These are phyloP conservation scores for Madoqua kirkii DNA, from an alignment of 2,113 vertebrate species.

Conservation along the genomic window DNA sequence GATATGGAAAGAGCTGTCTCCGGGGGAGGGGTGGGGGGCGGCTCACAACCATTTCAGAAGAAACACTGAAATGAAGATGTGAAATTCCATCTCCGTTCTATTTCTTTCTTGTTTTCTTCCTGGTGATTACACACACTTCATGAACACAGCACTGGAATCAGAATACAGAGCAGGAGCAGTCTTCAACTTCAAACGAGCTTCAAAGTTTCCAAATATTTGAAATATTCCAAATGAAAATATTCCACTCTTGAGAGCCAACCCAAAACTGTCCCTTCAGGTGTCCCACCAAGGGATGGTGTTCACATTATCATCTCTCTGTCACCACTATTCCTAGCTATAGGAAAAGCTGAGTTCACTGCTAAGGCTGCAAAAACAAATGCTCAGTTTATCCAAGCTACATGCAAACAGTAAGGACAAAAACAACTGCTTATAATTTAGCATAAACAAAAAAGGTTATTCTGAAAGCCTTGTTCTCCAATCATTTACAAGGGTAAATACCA, in stretches of 20 bases:
- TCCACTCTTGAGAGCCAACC: not conserved
- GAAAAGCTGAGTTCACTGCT: not conserved
- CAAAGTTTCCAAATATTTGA: not conserved
- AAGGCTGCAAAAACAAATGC: not conserved
- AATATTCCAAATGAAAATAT: not conserved
- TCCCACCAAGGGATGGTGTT: not conserved
- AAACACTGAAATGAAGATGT: not conserved
- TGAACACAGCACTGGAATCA: not conserved
- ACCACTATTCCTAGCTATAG: not conserved
- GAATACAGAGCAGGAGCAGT: not conserved
- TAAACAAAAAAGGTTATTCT: not conserved
- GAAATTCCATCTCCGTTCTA: not conserved
- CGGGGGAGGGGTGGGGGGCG: not conserved
- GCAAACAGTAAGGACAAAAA: not conserved
- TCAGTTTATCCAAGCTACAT: not conserved
- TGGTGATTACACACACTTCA: accelerated
- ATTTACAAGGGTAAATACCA: not conserved
- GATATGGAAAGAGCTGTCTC: not conserved
- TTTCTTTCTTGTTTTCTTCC: not conserved
- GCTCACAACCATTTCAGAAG: not conserved
- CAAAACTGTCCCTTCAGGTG: not conserved
- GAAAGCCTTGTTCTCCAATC: not conserved
- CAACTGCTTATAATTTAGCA: not conserved
- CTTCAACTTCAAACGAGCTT: not conserved
- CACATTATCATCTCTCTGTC: not conserved